phyloP scores from a whole-genome alignment of 1,140 invertebrate species.

The Macrotrachela quadricornifera region DNA sequence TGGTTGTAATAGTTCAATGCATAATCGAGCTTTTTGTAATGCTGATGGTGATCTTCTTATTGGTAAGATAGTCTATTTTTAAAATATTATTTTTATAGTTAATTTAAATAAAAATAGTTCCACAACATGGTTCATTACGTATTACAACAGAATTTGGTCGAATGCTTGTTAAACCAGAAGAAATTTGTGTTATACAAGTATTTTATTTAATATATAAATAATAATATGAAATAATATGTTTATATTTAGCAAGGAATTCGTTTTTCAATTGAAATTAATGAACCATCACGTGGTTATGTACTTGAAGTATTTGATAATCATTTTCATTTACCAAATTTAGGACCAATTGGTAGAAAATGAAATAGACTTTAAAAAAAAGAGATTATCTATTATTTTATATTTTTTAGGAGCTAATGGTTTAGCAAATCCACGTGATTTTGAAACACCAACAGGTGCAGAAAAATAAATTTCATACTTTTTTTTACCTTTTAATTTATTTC shows the following conservation, averaged over 20 bases:
- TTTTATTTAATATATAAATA: background rate
- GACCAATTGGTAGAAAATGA: slow-evolving; percentile 56
- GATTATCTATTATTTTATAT: background rate
- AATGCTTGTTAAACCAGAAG: slow-evolving; percentile 66
- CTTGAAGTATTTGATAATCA: slow-evolving; percentile 83
- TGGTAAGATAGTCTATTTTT: slow-evolving; percentile 45
- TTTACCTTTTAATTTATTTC: no score
- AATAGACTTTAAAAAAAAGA: background rate
- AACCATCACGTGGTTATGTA: slow-evolving; percentile 65
- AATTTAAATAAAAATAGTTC: slow-evolving; percentile 42
- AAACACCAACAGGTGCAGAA: slow-evolving; percentile 51
- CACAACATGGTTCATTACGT: slow-evolving; percentile 57
- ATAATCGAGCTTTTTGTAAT: slow-evolving; percentile 50
- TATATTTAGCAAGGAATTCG: slow-evolving; percentile 60
- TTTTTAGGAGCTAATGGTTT: slow-evolving; percentile 69
- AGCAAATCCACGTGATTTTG: slow-evolving; percentile 81
- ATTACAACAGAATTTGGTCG: slow-evolving; percentile 84
- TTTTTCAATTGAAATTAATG: slow-evolving; percentile 53
- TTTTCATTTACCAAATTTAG: slow-evolving; percentile 72
- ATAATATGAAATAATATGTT: background rate
- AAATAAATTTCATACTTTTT: no score
- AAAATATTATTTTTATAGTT: background rate
- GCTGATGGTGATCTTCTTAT: slow-evolving; percentile 90
- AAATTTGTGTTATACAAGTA: slow-evolving; percentile 78
- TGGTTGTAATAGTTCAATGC: slow-evolving; percentile 67